Percentiles rank a stretch among this genome's conserved stretches.
phyloP scores from a whole-genome alignment of 2,888 invertebrate species.

The Rhodophaea formosa region DNA sequence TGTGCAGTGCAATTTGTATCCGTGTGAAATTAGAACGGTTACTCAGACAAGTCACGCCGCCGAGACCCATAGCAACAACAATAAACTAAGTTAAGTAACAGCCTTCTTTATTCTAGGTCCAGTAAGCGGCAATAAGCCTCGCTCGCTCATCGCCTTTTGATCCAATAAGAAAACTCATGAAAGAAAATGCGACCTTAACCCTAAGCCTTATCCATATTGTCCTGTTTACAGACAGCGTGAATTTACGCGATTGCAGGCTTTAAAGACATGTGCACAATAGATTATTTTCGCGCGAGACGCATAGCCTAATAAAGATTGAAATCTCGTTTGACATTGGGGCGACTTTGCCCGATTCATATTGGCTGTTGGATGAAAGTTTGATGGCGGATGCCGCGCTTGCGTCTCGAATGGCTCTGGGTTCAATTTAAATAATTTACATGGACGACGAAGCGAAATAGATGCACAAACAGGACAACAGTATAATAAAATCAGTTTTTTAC shows the following conservation, averaged over 20 bases:
- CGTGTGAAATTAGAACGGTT: neutral
- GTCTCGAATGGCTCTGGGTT: neutral
- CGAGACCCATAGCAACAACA: conserved; percentile 18
- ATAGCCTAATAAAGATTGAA: conserved; percentile 20
- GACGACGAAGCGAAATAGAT: neutral
- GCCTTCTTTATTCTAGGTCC: neutral
- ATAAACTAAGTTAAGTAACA: neutral
- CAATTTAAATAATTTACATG: neutral
- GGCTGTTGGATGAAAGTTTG: conserved; percentile 7
- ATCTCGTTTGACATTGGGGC: conserved; percentile 12
- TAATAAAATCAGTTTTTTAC: too few species aligned
- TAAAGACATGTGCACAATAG: conserved; percentile 5
- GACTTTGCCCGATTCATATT: conserved; percentile 2
- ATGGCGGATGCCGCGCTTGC: neutral
- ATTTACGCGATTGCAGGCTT: conserved; percentile 1
- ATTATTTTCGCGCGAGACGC: neutral
- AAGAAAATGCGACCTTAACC: conserved; percentile 36
- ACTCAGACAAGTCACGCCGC: neutral
- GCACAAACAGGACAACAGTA: neutral
- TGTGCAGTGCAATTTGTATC: neutral
- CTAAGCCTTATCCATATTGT: conserved; percentile 25
- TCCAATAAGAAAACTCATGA: conserved; percentile 32
- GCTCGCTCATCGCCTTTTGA: conserved; percentile 28
- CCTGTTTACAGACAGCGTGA: conserved; percentile 30
- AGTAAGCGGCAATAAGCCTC: conserved; percentile 22